Percentiles rank a stretch among this genome's conserved stretches.
These are phyloP conservation scores for Abscondita cerata DNA, from an alignment of 2,888 invertebrate genomes.

Conservation along the genomic window DNA sequence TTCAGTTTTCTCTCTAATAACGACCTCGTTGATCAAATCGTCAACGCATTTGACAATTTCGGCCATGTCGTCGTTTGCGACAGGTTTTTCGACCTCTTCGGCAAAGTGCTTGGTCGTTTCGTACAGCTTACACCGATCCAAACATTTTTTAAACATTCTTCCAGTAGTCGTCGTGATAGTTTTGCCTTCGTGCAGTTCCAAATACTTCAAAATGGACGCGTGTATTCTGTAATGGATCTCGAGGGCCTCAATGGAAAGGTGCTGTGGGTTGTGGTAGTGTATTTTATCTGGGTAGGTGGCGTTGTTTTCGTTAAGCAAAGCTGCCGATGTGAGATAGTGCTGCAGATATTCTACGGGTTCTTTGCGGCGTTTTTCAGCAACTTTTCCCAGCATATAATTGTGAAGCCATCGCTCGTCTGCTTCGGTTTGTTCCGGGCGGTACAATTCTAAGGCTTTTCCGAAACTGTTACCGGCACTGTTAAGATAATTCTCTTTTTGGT, in stretches of 20 bases:
- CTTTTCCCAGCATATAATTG: slow-evolving; percentile 96
- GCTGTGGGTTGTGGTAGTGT: slow-evolving; percentile 82
- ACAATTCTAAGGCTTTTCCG: slow-evolving; percentile 69
- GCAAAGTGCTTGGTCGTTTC: slow-evolving; percentile 20
- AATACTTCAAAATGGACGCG: slow-evolving; percentile 85
- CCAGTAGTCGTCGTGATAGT: slow-evolving; percentile 67
- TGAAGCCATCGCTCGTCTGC: slow-evolving; percentile 90
- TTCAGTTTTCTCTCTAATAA: slow-evolving; percentile 35
- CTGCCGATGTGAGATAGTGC: slow-evolving; percentile 81
- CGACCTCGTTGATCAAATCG: slow-evolving; percentile 40
- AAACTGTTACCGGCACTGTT: slow-evolving; percentile 82
- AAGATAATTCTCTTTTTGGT: slow-evolving; percentile 80
- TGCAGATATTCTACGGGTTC: slow-evolving; percentile 77
- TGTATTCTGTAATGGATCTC: slow-evolving; percentile 88
- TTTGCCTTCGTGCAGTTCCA: slow-evolving; percentile 79
- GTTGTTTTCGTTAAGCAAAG: slow-evolving; percentile 77
- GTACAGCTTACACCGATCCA: slow-evolving; percentile 49
- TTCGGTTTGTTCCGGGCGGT: slow-evolving; percentile 65
- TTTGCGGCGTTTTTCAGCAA: slow-evolving; percentile 84
- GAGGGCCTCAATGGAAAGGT: slow-evolving; percentile 85
- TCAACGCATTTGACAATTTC: slow-evolving; percentile 37
- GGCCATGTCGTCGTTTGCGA: slow-evolving; percentile 17
- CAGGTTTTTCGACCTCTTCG: neutral
- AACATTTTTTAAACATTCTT: slow-evolving; percentile 66
- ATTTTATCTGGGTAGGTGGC: slow-evolving; percentile 89